Evolutionary conservation across 2,797 vertebrate genomes (phyloP), one percentile per base, ranked within the genome.

Genomic region (Lagorchestes hirsutus): DNA sequence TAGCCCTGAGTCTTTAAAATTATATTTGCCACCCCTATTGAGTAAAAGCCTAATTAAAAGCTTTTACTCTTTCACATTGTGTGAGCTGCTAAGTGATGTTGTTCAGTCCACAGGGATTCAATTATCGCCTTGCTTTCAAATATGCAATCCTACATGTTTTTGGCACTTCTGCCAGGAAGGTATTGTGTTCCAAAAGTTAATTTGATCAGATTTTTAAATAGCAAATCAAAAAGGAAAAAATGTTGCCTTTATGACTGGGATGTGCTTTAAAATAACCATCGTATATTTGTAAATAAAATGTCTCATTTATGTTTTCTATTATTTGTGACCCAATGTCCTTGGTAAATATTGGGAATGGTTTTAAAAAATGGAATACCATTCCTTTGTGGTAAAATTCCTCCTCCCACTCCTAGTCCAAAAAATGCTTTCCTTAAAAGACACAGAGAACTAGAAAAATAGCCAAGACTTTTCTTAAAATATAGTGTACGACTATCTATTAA

Each of bases 41-140:
- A 97, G 98, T 98, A 97, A 98, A 96, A 98, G 96, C 97, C 97
- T 98, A 98, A 98, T 98, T 98, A 99, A 98, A 99, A 98, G 97
- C 98, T 98, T 98, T 98, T 98, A 98, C 97, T 96, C 97, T 98
- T 98, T 98, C 97, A 97, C 46, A 54, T 98, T 97, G 94, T 98
- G 97, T 95, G 40, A 94, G 31, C 96, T 98, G 96, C 95, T 98
- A 98, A 98, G 93, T 98, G 97, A 98, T 98, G 97, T 97, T 98
- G 97, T 98, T 98, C 98, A 96, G 96, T 98, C 98, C 96, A 96
- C 97, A 93, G 97, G 96, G 95, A 98, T 97, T 98, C 97, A 96
- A 97, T 98, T 98, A 98, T 98, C 96, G 94, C 55, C 98, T 95
- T 90, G 95, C 97, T 98, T 98, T 97, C 98, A 98, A 97, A 87